These are phyloP conservation scores for Aphelocoma californica DNA, from an alignment of 2,797 vertebrate genomes.

Conservation along the genomic window DNA sequence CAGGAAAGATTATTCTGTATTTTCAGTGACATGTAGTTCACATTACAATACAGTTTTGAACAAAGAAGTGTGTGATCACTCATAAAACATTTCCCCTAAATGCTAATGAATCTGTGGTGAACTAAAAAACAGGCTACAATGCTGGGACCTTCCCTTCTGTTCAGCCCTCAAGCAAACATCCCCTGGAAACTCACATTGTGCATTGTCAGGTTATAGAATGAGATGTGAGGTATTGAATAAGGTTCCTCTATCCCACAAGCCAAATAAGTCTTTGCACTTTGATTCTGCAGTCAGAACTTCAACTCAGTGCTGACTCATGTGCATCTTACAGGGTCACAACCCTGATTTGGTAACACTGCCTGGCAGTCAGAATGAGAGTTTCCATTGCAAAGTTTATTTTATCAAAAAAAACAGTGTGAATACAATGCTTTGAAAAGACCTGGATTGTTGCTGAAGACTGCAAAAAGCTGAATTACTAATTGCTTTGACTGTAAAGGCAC, in stretches of 20 bases:
- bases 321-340: neutral
- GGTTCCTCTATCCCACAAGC: neutral
- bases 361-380: neutral
- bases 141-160: neutral
- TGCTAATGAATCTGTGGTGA: neutral
- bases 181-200: neutral
- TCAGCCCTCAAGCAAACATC: neutral
- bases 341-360: neutral
- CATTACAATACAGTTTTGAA: neutral
- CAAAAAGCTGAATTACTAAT: neutral
- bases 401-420: neutral
- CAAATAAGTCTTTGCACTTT: neutral
- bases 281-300: neutral
- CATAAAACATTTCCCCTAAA: neutral
- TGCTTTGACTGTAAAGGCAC: neutral
- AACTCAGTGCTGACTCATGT: neutral
- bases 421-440: neutral
- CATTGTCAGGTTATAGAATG: neutral
- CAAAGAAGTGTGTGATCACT: neutral
- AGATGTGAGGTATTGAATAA: neutral
- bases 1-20: conserved; percentile 14
- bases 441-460: neutral
- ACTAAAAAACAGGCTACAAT: neutral
- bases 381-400: neutral
- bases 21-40: neutral